Conservation (phyloP, 2,888 invertebrate species). For the Napeogenes sylphis region DNA sequence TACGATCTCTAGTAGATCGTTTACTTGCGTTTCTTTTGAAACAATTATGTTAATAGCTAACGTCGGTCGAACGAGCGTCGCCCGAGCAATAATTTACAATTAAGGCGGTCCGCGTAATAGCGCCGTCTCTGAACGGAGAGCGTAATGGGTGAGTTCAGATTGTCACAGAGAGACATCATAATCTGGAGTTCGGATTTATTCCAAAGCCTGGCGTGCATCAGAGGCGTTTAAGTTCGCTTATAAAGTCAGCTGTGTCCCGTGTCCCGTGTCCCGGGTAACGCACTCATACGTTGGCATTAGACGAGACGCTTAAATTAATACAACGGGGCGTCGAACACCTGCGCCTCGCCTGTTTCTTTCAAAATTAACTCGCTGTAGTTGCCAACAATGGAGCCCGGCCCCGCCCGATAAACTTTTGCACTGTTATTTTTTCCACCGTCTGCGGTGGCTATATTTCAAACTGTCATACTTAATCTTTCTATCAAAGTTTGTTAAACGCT, state of each 20-base stretch:
- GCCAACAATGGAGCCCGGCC: conserved; percentile 64
- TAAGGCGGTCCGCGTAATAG: conserved; percentile 54
- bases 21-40: conserved; percentile 67
- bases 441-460: conserved; percentile 76
- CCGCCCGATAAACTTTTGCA: conserved; percentile 63
- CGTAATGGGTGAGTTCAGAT: conserved; percentile 36
- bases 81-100: conserved; percentile 63
- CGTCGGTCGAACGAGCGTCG: conserved; percentile 40
- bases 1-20: conserved; percentile 62
- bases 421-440: conserved; percentile 66
- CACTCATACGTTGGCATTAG: conserved; percentile 71
- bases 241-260: conserved; percentile 64
- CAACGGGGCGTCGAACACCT: conserved; percentile 61
- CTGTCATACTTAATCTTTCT: conserved; percentile 78
- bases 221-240: conserved; percentile 53
- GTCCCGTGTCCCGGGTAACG: conserved; percentile 29
- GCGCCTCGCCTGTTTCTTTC: conserved; percentile 71
- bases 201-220: conserved; percentile 49
- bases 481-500: conserved; percentile 76
- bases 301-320: conserved; percentile 71
- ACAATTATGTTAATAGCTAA: conserved; percentile 68
- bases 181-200: conserved; percentile 59
- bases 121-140: conserved; percentile 33
- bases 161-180: conserved; percentile 56
- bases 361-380: conserved; percentile 69